Evolutionary conservation across 2,888 invertebrate genomes (phyloP).

Genomic region (Serrognathus titanus): DNA sequence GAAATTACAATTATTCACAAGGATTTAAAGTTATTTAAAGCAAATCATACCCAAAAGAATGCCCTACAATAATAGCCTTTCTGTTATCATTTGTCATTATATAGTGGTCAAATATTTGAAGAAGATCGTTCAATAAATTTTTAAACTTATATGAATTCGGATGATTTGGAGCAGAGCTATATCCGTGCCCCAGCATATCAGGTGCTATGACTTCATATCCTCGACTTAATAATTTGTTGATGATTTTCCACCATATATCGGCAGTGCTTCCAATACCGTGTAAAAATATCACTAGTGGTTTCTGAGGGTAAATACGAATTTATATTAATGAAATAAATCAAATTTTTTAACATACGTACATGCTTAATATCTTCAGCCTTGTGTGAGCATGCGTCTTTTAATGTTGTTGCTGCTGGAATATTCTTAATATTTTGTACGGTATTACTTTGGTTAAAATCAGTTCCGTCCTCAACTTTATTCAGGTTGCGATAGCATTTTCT

Average conservation of each 20-base stretch:
- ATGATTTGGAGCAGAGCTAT: constrained; percentile 58
- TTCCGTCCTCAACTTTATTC: constrained; percentile 10
- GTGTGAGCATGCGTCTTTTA: constrained; percentile 11
- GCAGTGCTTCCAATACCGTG: constrained; percentile 67
- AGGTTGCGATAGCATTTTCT: constrained; percentile 16
- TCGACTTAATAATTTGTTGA: constrained; percentile 54
- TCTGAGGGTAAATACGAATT: constrained; percentile 30
- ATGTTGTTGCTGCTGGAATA: constrained; percentile 3
- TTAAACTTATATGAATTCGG: constrained; percentile 57
- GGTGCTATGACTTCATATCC: constrained; percentile 65
- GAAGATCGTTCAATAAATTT: constrained; percentile 57
- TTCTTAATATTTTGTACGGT: constrained; percentile 15
- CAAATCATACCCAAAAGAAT: constrained; percentile 62
- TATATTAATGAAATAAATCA: neutral
- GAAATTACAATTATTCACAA: constrained; percentile 20
- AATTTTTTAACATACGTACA: constrained; percentile 3
- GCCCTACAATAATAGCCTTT: constrained; percentile 61
- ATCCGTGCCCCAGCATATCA: constrained; percentile 66
- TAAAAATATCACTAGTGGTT: constrained; percentile 59
- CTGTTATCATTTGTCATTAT: constrained; percentile 50
- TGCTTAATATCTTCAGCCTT: constrained; percentile 2
- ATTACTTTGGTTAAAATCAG: constrained; percentile 15
- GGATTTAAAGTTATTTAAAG: no score
- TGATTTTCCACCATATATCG: constrained; percentile 60
- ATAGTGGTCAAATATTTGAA: constrained; percentile 60